Evolutionary conservation across 2,113 vertebrate species (phyloP), one percentile per base, ranked within the genome.

Genomic region (Vireo altiloquus): DNA sequence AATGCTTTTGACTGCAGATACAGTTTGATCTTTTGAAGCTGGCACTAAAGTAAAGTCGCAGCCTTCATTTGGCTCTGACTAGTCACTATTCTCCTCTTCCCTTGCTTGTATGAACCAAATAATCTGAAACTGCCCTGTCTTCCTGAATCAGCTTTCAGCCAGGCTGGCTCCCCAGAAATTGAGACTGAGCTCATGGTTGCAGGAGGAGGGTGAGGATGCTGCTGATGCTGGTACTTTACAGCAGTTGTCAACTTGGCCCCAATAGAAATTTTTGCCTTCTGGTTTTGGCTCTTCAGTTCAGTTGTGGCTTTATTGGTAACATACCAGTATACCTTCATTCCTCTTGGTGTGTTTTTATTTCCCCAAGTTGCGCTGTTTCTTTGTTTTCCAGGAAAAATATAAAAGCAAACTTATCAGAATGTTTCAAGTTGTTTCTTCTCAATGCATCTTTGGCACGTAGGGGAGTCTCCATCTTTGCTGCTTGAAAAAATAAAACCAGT

Each of bases 161-260:
- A 54, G 66, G 11, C n/a, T 90, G 74, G 30, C n/a, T 85, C 25
- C 72, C 22, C 15, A 44, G 44, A 76, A 49, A 9, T 33, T 15
- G 59, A 52, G 27, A 5, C 40, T 56, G 42, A 74, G 42, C 46
- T 89, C 3, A 0, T 52, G 39, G 21, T 22, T 75, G 49, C 37
- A 61, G 44, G 16, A 83, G 42, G n/a, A 85, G 40, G 35, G 8
- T 56, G 59, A 81, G 16, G 65, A 30, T 69, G 54, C 50, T 56
- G 0, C n/a, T 84, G 52, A 17, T 6, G 5, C 60, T 1, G 2
- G 3, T 33, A 16, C 3, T 6, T 69, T 28, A 31, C 2, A 59
- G 47, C 46, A 65, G 5, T 24, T 4, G 2, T n/a, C 3, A 3
- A 8, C 15, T 76, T 1, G 0, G 52, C 6, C 15, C 20, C 33